Percentiles rank a stretch among this genome's conserved stretches.
These are phyloP conservation scores for Oedothorax gibbosus DNA, from an alignment of 1,140 invertebrate species.

Conservation along the genomic window DNA sequence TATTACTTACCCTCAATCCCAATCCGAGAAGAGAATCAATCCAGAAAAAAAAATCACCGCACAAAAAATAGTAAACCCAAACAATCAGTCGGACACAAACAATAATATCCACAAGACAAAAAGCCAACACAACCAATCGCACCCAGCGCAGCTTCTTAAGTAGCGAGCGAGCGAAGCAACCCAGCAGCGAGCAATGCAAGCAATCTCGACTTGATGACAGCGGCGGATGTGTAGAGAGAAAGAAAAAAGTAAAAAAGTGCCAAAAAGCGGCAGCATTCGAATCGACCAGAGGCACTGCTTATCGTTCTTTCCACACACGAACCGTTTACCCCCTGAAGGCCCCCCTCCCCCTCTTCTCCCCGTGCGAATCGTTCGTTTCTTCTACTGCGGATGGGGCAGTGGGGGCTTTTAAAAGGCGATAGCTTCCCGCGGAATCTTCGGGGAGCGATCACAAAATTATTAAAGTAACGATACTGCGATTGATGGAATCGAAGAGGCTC, in stretches of 20 bases:
- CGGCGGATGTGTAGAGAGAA: slow-evolving; percentile 10
- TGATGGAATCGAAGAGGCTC: too few species aligned
- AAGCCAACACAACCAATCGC: too few species aligned
- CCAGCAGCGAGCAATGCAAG: slow-evolving; percentile 3
- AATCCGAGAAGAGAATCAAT: too few species aligned
- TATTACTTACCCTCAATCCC: too few species aligned
- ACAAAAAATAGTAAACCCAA: too few species aligned
- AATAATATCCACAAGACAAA: too few species aligned
- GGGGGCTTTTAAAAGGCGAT: slow-evolving; percentile 54
- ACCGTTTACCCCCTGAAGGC: slow-evolving; percentile 53
- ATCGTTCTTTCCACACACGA: slow-evolving; percentile 60
- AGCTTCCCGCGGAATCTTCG: neutral
- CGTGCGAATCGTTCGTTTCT: slow-evolving; percentile 37
- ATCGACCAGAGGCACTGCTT: slow-evolving; percentile 61
- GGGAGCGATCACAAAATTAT: too few species aligned
- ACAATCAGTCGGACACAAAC: too few species aligned
- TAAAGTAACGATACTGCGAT: too few species aligned
- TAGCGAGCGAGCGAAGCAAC: neutral
- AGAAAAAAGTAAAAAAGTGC: slow-evolving; percentile 28
- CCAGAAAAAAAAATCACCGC: too few species aligned
- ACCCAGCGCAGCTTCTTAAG: neutral
- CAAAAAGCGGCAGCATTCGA: slow-evolving; percentile 58
- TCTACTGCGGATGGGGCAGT: slow-evolving; percentile 46
- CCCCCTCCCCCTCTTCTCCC: slow-evolving; percentile 13
- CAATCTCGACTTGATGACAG: slow-evolving; percentile 54